A percentile compares a stretch with the other conserved stretches of the same genome.
phyloP scores from a whole-genome alignment of 2,888 invertebrate genomes.

The Apotomis betuletana region DNA sequence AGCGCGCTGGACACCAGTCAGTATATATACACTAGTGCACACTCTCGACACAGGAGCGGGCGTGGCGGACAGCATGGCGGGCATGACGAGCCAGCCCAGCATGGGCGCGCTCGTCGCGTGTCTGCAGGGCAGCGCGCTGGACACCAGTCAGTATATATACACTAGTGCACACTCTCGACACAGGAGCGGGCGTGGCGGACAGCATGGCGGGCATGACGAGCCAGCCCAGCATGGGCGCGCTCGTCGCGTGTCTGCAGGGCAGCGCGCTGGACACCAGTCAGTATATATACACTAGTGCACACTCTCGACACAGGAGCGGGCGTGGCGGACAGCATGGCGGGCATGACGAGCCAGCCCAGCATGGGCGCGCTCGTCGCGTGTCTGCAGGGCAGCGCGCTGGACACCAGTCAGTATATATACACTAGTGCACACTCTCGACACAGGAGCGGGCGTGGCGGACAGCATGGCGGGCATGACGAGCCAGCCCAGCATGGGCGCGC shows the following conservation, averaged over 20 bases:
- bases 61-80: slow-evolving; percentile 88
- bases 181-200: neutral
- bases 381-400: neutral
- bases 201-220: neutral
- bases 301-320: neutral
- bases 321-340: neutral
- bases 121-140: neutral
- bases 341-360: neutral
- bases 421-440: too few relatives aligned
- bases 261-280: neutral
- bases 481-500: slow-evolving; percentile 1
- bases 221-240: slow-evolving; percentile 1
- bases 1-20: slow-evolving; percentile 89
- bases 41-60: neutral
- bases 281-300: neutral
- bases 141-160: neutral
- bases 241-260: neutral
- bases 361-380: neutral
- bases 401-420: neutral
- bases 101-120: neutral
- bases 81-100: neutral
- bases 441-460: neutral
- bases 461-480: neutral
- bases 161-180: too few relatives aligned
- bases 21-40: neutral